Conservation (phyloP, 2,888 invertebrate genomes). For the Drosophila putrida region DNA sequence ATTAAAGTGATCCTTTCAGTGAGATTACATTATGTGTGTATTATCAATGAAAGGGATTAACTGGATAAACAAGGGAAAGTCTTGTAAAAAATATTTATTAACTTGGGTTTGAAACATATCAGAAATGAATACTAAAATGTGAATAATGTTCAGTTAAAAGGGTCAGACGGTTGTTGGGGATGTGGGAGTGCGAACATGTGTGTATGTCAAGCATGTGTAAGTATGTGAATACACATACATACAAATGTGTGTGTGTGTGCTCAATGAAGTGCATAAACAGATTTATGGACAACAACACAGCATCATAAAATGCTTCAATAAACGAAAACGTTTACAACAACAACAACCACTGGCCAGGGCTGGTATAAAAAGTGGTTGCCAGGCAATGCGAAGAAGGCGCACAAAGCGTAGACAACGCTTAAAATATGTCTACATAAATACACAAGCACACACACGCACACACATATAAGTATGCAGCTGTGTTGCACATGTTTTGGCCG, state of each 20-base stretch:
- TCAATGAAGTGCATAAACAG: slow-evolving; percentile 77
- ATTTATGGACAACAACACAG: slow-evolving; percentile 72
- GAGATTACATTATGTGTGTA: too few species aligned
- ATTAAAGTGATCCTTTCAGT: too few species aligned
- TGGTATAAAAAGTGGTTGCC: slow-evolving; percentile 69
- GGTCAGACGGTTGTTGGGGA: slow-evolving; percentile 25
- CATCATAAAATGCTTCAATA: slow-evolving; percentile 76
- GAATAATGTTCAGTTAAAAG: slow-evolving; percentile 7
- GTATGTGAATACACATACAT: background rate
- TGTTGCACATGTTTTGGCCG: slow-evolving; percentile 73
- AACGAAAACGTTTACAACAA: slow-evolving; percentile 72
- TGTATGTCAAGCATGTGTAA: background rate
- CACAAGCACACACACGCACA: slow-evolving; percentile 4
- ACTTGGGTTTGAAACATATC: too few species aligned
- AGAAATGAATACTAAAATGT: background rate
- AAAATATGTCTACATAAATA: slow-evolving; percentile 40
- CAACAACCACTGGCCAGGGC: slow-evolving; percentile 45
- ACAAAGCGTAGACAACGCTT: slow-evolving; percentile 56
- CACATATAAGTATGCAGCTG: slow-evolving; percentile 65
- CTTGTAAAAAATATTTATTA: too few species aligned
- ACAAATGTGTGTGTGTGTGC: slow-evolving; percentile 38
- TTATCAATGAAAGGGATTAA: too few species aligned
- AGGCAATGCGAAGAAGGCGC: slow-evolving; percentile 58
- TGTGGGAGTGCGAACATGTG: slow-evolving; percentile 12
- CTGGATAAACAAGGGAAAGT: too few species aligned